A percentile compares a stretch with the other conserved stretches of the same genome.
phyloP scores from a whole-genome alignment of 2,888 invertebrate genomes.

The Pachymerium ferrugineum region DNA sequence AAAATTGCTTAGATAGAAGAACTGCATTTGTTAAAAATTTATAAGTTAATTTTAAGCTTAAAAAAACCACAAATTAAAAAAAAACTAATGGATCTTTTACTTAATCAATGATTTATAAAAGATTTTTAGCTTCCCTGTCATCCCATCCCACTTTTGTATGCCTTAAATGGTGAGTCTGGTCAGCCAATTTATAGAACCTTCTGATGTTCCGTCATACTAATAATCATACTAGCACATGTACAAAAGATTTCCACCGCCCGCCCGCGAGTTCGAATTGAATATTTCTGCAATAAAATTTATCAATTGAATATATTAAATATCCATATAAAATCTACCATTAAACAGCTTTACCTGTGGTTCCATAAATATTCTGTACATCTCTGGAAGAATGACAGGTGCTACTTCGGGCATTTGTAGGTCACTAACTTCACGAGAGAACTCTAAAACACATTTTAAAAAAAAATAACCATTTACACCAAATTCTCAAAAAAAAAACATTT shows the following conservation, averaged over 20 bases:
- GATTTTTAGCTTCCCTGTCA: too few species aligned
- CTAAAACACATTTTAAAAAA: not conserved
- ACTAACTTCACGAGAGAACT: conserved; percentile 52
- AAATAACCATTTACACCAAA: too few species aligned
- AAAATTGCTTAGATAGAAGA: too few species aligned
- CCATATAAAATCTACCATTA: too few species aligned
- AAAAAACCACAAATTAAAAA: too few species aligned
- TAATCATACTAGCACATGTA: conserved; percentile 56
- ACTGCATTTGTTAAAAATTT: too few species aligned
- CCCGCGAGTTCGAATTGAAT: conserved; percentile 57
- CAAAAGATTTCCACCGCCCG: conserved; percentile 63
- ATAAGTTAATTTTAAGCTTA: too few species aligned
- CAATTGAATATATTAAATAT: conserved; percentile 13
- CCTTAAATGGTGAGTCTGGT: too few species aligned
- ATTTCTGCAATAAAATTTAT: conserved; percentile 48
- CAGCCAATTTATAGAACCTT: too few species aligned
- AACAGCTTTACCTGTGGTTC: conserved; percentile 56
- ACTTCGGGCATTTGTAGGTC: conserved; percentile 61
- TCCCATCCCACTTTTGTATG: too few species aligned
- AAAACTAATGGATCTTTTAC: too few species aligned
- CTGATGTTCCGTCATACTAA: conserved; percentile 52
- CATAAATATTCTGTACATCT: conserved; percentile 61
- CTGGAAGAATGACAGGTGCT: conserved; percentile 47
- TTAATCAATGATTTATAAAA: too few species aligned
- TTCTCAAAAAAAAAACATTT: not conserved